Conservation (phyloP, 2,113 vertebrate species). For the Calonectris borealis region DNA sequence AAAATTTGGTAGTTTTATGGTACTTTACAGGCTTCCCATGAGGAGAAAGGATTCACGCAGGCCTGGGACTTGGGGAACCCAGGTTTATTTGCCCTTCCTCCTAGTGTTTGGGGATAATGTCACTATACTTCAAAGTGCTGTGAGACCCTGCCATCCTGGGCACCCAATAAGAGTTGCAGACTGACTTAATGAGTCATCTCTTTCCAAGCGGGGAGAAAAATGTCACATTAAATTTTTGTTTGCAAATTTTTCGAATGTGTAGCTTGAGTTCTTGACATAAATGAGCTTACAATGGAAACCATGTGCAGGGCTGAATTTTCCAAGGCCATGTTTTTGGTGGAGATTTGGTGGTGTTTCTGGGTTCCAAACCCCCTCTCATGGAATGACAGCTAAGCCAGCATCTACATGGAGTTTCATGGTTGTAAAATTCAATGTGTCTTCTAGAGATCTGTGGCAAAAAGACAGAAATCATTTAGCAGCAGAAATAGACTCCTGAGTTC, state of each 20-base stretch:
- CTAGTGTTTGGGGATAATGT: background rate
- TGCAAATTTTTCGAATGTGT: background rate
- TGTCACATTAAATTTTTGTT: constrained; percentile 19
- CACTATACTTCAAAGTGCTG: background rate
- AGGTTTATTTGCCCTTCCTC: background rate
- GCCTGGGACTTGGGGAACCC: background rate
- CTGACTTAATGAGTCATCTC: constrained; percentile 11
- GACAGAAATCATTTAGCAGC: background rate
- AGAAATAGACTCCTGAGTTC: background rate
- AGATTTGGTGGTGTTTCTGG: background rate
- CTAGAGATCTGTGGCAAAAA: background rate
- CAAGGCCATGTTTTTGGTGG: background rate
- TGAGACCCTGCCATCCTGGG: background rate
- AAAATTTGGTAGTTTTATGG: background rate
- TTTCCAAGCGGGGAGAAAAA: background rate
- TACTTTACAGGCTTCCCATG: background rate
- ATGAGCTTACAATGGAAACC: background rate
- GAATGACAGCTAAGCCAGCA: background rate
- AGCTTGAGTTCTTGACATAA: background rate
- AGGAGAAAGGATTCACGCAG: background rate
- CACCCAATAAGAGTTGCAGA: background rate
- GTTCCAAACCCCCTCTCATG: background rate
- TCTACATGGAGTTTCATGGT: background rate
- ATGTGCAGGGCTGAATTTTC: background rate
- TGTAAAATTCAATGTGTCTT: background rate